Evolutionary conservation across 2,797 vertebrate genomes (phyloP), one percentile per base, ranked within the genome.

Genomic region (Thamnophis elegans): DNA sequence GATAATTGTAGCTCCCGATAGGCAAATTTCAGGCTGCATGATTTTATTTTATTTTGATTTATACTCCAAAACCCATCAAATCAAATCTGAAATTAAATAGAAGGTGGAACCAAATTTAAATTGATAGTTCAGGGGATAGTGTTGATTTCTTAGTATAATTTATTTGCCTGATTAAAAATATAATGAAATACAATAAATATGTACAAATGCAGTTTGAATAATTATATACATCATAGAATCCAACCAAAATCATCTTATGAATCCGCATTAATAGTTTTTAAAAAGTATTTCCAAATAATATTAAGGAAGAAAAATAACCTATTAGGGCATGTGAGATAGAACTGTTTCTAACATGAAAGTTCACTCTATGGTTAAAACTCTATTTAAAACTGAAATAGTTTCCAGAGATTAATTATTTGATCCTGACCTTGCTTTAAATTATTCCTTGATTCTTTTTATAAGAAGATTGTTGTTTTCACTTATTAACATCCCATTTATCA

Each of bases 371-470:
- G 7, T 78, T 42, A 42, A 78, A 58, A 58, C 18, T 6, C 2
- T 32, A 32, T 68, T 32, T 32, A 68, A 68, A 78, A 78, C 68
- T 78, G 32, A 78, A 78, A 78, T 78, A 78, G 7, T 86, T n/a
- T 16, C 85, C 28, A 51, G 26, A 26, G 26, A 89, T 26, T 60
- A 28, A 89, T 28, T 47, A 89, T 47, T 9, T n/a, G 8, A 89
- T 65, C 42, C 36, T 85, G 56, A 59, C 32, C 16, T 78, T 78
- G 16, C 32, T 85, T 47, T 85, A 85, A 47, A 89, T 82, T 51
- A 56, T 47, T 97, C n/a, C 89, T 96, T 97, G 95, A 97, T 97
- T 97, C 94, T 95, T 97, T 91, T 93, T 93, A 94, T 95, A 96
- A 97, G 90, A 88, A 56, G 95, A 93, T 96, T 96, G 89, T 96